Conservation (phyloP, 2,888 invertebrate genomes). For the Ashinkailepas kermadecensis region DNA sequence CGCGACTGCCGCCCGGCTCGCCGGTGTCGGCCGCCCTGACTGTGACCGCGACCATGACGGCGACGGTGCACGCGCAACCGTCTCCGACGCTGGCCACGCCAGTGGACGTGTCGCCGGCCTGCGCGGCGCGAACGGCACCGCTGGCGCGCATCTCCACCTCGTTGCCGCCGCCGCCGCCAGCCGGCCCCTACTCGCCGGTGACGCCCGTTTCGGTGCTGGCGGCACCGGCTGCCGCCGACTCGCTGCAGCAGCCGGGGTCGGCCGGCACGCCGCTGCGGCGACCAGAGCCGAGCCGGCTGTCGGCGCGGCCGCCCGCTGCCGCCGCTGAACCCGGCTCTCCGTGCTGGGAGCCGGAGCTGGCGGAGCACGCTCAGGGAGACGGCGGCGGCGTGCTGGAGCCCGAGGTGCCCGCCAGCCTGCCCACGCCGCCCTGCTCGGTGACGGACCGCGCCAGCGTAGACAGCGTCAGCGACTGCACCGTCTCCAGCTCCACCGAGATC, state of each 20-base stretch:
- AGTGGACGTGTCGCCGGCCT: slow-evolving; percentile 2
- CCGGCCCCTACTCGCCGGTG: slow-evolving; percentile 3
- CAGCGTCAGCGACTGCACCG: slow-evolving; percentile 23
- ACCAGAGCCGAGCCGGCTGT: background rate
- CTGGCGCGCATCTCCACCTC: background rate
- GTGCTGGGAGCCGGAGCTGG: slow-evolving; percentile 25
- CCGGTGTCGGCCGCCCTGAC: background rate
- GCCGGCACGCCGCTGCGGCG: background rate
- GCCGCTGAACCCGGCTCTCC: slow-evolving; percentile 33
- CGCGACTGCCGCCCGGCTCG: background rate
- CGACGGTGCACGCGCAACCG: background rate
- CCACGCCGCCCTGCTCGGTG: slow-evolving; percentile 15
- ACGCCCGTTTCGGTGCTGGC: slow-evolving; percentile 28
- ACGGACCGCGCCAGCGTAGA: slow-evolving; percentile 23
- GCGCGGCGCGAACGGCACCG: slow-evolving; percentile 5
- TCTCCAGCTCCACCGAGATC: slow-evolving; percentile 23
- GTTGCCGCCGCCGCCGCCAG: background rate
- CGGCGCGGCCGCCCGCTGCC: slow-evolving; percentile 30
- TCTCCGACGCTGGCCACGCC: background rate
- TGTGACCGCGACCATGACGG: background rate
- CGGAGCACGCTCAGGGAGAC: background rate
- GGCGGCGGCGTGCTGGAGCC: slow-evolving; percentile 18
- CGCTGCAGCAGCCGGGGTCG: background rate
- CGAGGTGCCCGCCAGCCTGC: background rate
- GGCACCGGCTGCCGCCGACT: slow-evolving; percentile 25